Conservation (phyloP, 2,113 vertebrate species). For the Thalassarche chlororhynchos region DNA sequence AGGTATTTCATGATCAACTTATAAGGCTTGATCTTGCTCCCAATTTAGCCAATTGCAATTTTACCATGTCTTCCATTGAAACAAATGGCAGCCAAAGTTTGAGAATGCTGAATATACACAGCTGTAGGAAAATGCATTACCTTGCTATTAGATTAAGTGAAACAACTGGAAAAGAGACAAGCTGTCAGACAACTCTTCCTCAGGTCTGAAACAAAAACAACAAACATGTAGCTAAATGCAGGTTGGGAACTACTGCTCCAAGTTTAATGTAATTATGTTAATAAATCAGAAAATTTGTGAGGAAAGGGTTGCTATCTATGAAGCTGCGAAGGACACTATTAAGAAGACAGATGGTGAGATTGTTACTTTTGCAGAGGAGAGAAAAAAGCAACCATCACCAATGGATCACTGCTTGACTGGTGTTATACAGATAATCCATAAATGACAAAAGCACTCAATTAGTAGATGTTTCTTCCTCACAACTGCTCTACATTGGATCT, state of each 20-base stretch:
- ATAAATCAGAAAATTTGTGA: neutral
- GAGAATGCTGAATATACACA: neutral
- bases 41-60: neutral
- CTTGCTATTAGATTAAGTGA: neutral
- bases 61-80: neutral
- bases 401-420: neutral
- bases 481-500: neutral
- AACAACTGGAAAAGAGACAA: neutral
- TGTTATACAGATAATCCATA: neutral
- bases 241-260: neutral
- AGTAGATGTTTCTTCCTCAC: neutral
- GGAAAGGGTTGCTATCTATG: neutral
- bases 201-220: neutral
- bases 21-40: neutral
- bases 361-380: neutral
- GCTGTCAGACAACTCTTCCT: neutral
- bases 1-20: neutral
- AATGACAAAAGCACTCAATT: neutral
- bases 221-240: neutral
- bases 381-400: neutral
- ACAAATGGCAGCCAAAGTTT: neutral
- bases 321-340: neutral
- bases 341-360: neutral
- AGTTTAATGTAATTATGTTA: neutral
- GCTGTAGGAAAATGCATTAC: neutral